phyloP scores from a whole-genome alignment of 2,888 invertebrate species.

The Metalampra italica region DNA sequence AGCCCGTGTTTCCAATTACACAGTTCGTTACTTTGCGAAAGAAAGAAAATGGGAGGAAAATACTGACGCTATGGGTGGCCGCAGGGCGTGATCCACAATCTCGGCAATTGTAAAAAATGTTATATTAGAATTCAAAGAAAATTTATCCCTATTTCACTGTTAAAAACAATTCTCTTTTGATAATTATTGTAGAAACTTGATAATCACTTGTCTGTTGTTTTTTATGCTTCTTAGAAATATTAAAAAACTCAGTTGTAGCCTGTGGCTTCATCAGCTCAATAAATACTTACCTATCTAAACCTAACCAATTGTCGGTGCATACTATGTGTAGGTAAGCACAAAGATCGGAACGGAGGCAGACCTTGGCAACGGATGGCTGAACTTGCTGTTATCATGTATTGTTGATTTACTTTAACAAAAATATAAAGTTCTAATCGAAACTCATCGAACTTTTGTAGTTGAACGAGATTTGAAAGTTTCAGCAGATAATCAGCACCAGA shows the following conservation, averaged over 20 bases:
- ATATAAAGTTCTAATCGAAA: too few species aligned
- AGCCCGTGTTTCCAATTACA: conserved; percentile 62
- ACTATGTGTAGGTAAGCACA: too few species aligned
- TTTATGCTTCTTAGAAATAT: neutral
- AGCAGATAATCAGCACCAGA: too few species aligned
- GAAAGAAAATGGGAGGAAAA: conserved; percentile 62
- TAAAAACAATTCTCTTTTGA: neutral
- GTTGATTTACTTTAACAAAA: too few species aligned
- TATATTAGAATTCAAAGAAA: conserved; percentile 10
- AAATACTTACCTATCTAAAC: neutral
- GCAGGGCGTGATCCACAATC: conserved; percentile 30
- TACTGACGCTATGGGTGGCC: conserved; percentile 40
- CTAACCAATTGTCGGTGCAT: neutral
- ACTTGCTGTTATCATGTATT: too few species aligned
- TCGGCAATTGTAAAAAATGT: conserved; percentile 10
- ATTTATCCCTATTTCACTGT: conserved; percentile 4
- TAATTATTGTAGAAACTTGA: too few species aligned
- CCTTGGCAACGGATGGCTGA: too few species aligned
- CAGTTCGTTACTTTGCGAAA: conserved; percentile 66
- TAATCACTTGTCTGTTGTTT: neutral
- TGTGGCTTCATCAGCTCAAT: neutral
- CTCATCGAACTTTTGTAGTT: too few species aligned
- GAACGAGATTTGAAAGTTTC: too few species aligned
- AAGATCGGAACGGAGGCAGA: too few species aligned
- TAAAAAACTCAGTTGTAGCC: neutral